Evolutionary conservation across 1,140 invertebrate species (phyloP), one percentile per base, ranked within the genome.

Genomic region (Acyrthosiphon pisum): DNA sequence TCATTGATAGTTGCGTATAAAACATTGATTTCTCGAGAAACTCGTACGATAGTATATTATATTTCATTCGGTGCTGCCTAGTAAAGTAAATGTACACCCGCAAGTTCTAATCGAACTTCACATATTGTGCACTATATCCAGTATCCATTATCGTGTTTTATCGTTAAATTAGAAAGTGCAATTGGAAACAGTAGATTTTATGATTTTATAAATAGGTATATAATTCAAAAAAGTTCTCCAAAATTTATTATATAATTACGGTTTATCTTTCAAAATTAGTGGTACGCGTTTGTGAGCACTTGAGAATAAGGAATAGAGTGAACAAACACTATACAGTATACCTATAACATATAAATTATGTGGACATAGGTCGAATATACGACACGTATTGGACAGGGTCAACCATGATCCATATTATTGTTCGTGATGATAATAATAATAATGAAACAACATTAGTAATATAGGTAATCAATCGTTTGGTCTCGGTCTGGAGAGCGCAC

Each of bases 391-490:
- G 9, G 26, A 60, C 30, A 60, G 56, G 8, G 26, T 60, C 9
- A 4, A 30, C 26, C 26, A 50, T 50, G 41, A 41, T 41, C 41
- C 18, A 4, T 50, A 3, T 18, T 56, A 56, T 30, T 60, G 30
- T n/a, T n/a, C 60, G 9, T 30, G 60, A n/a, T 68, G 6, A 76
- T 76, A 76, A 53, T 53, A 14, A 76, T 76, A 76, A 76, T 76
- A 76, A 76, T n/a, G n/a, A 76, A 76, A n/a, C 18, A n/a, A 76
- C 60, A n/a, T 76, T 76, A 76, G 60, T n/a, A 76, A 76, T 76
- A n/a, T 76, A n/a, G n/a, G n/a, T n/a, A 76, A 35, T 11, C 60
- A 76, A 76, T n/a, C 60, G 60, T 76, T n/a, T 76, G n/a, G 60
- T 76, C 22, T 76, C 14, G 60, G 60, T 76, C n/a, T n/a, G 30